Conservation (phyloP, 2,888 invertebrate genomes). For the Pinctada fucata region DNA sequence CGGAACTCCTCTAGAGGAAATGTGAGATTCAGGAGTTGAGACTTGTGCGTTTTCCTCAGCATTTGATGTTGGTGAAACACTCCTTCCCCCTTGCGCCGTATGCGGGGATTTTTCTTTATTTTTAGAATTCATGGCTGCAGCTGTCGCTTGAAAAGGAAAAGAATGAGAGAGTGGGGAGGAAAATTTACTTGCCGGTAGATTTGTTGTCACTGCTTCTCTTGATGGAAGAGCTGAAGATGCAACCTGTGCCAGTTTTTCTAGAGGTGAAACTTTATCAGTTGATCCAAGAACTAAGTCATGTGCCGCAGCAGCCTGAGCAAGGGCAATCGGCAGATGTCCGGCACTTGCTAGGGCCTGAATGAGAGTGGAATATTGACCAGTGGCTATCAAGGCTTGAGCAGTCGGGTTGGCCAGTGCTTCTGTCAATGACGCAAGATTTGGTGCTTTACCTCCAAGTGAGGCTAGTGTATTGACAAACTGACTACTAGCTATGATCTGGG, state of each 20-base stretch:
- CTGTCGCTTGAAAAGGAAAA: not conserved
- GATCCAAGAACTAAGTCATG: not conserved
- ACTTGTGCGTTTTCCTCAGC: not conserved
- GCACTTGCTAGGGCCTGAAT: constrained; percentile 18
- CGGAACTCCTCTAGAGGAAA: too few species aligned
- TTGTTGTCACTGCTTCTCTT: constrained; percentile 9
- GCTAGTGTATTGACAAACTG: not conserved
- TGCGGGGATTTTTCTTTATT: constrained; percentile 14
- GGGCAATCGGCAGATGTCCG: constrained; percentile 7
- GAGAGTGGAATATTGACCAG: constrained; percentile 11
- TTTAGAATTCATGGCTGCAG: constrained; percentile 1
- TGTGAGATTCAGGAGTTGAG: too few species aligned
- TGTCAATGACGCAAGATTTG: constrained; percentile 3
- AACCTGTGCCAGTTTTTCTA: constrained; percentile 5
- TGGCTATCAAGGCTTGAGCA: constrained; percentile 19
- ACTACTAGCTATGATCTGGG: not conserved
- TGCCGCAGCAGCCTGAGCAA: constrained; percentile 17
- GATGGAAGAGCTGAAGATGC: constrained; percentile 27
- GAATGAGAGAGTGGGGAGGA: constrained; percentile 29
- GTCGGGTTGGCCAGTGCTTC: constrained; percentile 13
- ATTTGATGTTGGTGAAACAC: not conserved
- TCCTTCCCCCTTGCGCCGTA: constrained; percentile 2
- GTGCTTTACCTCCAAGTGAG: constrained; percentile 4
- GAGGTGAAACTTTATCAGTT: not conserved
- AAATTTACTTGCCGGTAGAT: not conserved